phyloP scores from a whole-genome alignment of 2,797 vertebrate genomes.

The Spinibarbus caldwelli region DNA sequence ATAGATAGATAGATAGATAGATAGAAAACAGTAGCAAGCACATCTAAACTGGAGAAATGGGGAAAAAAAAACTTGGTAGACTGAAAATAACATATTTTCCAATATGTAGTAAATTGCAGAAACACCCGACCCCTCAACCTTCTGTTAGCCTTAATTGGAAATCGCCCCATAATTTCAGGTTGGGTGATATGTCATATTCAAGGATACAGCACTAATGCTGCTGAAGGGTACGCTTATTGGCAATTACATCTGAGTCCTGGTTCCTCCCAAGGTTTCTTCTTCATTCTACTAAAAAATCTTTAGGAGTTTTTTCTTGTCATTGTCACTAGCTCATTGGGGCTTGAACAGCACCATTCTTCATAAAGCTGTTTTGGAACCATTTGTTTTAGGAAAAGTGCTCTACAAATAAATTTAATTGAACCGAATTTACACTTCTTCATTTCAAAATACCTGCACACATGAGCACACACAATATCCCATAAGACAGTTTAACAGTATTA shows the following conservation, averaged over 20 bases:
- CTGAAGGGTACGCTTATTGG: neutral
- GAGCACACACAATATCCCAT: neutral
- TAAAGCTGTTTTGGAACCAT: neutral
- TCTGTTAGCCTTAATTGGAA: neutral
- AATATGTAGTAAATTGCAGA: neutral
- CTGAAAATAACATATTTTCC: neutral
- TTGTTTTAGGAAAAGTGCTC: neutral
- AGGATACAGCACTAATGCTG: neutral
- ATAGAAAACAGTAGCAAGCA: neutral
- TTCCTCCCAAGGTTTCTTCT: neutral
- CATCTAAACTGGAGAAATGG: no score
- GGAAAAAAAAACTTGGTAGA: neutral
- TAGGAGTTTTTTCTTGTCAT: neutral
- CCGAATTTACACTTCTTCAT: neutral
- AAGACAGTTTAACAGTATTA: conserved; percentile 9
- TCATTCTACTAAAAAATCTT: neutral
- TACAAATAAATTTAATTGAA: conserved; percentile 10
- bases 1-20: neutral
- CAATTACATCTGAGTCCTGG: neutral
- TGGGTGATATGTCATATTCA: neutral
- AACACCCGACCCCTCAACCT: neutral
- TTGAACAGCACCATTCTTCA: neutral
- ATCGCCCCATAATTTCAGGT: neutral
- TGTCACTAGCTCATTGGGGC: neutral
- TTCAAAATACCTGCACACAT: neutral